Base-by-base conservation (phyloP, 2,113 vertebrate genomes). In the Cynoglossus semilaevis region DNA sequence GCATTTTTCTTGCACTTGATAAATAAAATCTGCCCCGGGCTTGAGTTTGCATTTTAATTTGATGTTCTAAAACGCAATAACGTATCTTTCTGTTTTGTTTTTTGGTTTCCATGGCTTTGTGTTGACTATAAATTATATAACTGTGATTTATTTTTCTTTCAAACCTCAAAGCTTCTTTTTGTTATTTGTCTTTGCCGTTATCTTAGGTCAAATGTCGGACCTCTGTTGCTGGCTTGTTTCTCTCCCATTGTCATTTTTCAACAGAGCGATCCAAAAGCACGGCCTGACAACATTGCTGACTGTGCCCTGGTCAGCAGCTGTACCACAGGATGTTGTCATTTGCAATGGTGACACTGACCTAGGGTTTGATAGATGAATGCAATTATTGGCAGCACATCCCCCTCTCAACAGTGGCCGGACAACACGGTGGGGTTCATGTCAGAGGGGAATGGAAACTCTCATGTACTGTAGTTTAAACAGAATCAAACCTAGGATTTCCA, bases 311-410 rank as follows among this genome's bases (percentile, higher is more conserved):
- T 84, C 76, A 80, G 79, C 81, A 84, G 69, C 76, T 74, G 67
- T 69, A 51, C 72, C 64, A 37, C 35, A 59, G 76, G 74, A 82
- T 72, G 71, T 59, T 81, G 76, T 86, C 84, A 80, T 81, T 76
- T 75, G 38, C 50, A 69, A 67, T 57, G 47, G 70, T 83, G 80
- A 81, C 76, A 77, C 72, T 79, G 81, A 81, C 75, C 72, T 79
- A 59, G 47, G 57, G 65, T 74, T 81, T 86, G 79, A 86, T 77
- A 69, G 76, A 86, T 86, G 80, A 77, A 72, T 69, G 54, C 80
- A 82, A 84, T 84, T 77, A 79, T 82, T 67, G 72, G 40, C 47
- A 70, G 42, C 67, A 54, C 18, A 41, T 46, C 70, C 56, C 51
- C 14, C 38, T 14, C 10, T 10, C 15, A 44, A 48, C 50, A 59